A percentile compares a stretch with the other conserved stretches of the same genome.
These are phyloP conservation scores for Caenorhabditis inopinata DNA, from an alignment of 1,140 invertebrate genomes.

Conservation along the genomic window DNA sequence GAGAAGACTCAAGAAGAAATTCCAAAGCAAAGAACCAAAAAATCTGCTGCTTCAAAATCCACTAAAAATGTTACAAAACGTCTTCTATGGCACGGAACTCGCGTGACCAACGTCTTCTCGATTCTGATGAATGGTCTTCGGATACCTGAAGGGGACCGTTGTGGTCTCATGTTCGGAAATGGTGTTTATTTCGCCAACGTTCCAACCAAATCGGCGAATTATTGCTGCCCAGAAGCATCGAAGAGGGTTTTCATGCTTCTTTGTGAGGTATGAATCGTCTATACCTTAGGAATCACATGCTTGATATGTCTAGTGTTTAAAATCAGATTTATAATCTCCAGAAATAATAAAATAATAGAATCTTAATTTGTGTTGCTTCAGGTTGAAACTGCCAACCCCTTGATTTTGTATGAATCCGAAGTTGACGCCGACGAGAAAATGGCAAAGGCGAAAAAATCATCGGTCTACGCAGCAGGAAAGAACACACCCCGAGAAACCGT, in stretches of 20 bases:
- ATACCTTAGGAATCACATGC: too few relatives aligned
- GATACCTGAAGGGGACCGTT: background rate
- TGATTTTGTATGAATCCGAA: background rate
- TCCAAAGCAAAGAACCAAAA: background rate
- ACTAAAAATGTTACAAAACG: background rate
- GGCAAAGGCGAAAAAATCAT: background rate
- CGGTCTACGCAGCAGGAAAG: background rate
- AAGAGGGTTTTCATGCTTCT: conserved; percentile 17
- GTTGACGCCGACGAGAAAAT: background rate
- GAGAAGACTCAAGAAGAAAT: background rate
- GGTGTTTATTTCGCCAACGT: background rate
- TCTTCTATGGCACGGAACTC: background rate
- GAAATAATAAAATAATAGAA: too few relatives aligned
- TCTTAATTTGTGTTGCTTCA: background rate
- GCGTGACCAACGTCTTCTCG: conserved; percentile 18
- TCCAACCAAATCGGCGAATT: conserved; percentile 10
- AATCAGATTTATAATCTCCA: too few relatives aligned
- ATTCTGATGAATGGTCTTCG: conserved; percentile 12
- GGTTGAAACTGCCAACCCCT: background rate
- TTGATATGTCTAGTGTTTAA: too few relatives aligned
- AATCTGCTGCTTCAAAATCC: background rate
- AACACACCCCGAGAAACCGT: background rate
- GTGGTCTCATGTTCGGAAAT: conserved; percentile 11
- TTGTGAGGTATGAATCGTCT: background rate
- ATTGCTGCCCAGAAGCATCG: background rate